These are phyloP conservation scores for Callipepla squamata DNA, from an alignment of 2,113 vertebrate species.

Conservation along the genomic window DNA sequence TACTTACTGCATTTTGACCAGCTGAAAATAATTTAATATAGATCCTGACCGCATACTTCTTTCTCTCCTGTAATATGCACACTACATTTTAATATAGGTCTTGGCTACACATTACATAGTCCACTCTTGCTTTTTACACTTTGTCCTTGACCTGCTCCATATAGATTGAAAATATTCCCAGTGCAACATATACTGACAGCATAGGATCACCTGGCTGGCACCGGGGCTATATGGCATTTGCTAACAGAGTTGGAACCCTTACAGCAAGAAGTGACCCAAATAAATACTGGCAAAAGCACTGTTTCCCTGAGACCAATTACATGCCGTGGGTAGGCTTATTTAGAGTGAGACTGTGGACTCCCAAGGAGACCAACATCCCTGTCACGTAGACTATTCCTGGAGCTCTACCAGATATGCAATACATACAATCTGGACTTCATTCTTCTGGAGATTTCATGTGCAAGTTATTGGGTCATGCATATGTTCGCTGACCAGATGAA, in stretches of 20 bases:
- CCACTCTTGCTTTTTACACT: not conserved
- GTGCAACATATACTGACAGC: not conserved
- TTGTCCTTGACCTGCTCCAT: not conserved
- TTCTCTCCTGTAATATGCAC: accelerated
- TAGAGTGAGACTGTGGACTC: not conserved
- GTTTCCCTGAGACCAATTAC: accelerated
- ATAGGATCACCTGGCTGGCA: not conserved
- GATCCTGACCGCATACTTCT: accelerated
- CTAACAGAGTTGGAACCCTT: not conserved
- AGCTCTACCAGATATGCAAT: not conserved
- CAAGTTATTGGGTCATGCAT: not conserved
- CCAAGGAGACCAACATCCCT: not conserved
- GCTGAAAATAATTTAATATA: not conserved
- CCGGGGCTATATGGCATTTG: not conserved
- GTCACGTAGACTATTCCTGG: not conserved
- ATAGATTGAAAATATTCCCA: not conserved
- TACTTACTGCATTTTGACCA: not conserved
- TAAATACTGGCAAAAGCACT: not conserved
- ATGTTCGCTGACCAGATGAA: not conserved
- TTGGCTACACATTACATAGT: not conserved
- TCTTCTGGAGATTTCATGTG: not conserved
- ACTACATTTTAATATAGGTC: not conserved
- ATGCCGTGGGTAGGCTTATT: accelerated
- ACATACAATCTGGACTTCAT: not conserved
- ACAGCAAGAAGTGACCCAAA: not conserved